A percentile compares a stretch with the other conserved stretches of the same genome.
phyloP scores from a whole-genome alignment of 2,888 invertebrate species.

The Hemistola chrysoprasaria region DNA sequence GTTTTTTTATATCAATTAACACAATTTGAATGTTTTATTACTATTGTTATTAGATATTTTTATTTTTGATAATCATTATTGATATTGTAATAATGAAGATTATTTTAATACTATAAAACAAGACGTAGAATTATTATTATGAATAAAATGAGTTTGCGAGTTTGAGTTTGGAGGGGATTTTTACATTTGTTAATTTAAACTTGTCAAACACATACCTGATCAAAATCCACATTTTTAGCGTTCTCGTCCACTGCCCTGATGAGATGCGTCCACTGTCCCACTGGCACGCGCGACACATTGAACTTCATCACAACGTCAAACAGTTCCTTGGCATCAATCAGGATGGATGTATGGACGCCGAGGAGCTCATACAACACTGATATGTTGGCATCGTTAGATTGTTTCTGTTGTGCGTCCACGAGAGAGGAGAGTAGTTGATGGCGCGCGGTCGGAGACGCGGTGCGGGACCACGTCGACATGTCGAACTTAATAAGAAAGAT shows the following conservation, averaged over 20 bases:
- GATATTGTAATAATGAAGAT: too few species aligned
- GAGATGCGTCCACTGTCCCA: slow-evolving; percentile 41
- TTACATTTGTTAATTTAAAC: too few species aligned
- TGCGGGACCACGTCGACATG: slow-evolving; percentile 45
- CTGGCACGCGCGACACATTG: slow-evolving; percentile 41
- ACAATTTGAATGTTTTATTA: too few species aligned
- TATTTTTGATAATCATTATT: too few species aligned
- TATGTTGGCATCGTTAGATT: slow-evolving; percentile 38
- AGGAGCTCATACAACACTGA: slow-evolving; percentile 55
- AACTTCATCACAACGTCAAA: slow-evolving; percentile 33
- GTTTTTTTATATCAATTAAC: too few species aligned
- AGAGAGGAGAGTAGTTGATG: slow-evolving; percentile 45
- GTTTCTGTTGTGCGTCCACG: slow-evolving; percentile 37
- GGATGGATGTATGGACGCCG: slow-evolving; percentile 49
- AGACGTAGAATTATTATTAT: too few species aligned
- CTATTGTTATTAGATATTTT: too few species aligned
- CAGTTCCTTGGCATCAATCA: slow-evolving; percentile 40
- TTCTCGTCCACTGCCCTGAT: slow-evolving; percentile 33
- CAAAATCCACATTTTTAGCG: slow-evolving; percentile 38
- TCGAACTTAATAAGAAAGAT: slow-evolving; percentile 44
- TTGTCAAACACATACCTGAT: slow-evolving; percentile 44
- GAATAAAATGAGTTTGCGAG: too few species aligned
- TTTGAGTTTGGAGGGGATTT: too few species aligned
- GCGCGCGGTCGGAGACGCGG: slow-evolving; percentile 35
- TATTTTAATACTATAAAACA: too few species aligned